Evolutionary conservation across 2,888 invertebrate genomes (phyloP).

Genomic region (Dastarcus helophoroides): DNA sequence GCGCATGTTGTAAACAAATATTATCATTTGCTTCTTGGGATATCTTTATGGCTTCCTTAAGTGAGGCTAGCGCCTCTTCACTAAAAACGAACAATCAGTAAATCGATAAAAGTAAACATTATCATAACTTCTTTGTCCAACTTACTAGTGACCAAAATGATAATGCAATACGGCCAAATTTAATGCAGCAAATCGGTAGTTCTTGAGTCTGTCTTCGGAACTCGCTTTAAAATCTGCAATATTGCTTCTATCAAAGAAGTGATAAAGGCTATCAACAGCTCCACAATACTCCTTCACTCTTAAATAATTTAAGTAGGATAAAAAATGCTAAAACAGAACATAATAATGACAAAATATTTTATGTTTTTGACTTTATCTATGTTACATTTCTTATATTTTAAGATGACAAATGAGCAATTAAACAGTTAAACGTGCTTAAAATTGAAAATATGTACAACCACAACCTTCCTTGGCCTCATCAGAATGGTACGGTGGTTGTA

Average conservation of each 20-base stretch:
- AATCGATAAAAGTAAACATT: not conserved
- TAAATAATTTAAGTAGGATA: constrained; percentile 82
- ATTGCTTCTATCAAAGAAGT: constrained; percentile 65
- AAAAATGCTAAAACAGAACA: constrained; percentile 66
- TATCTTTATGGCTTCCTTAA: constrained; percentile 78
- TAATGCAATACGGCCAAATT: constrained; percentile 82
- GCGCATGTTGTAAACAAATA: constrained; percentile 72
- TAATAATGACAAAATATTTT: too few relatives aligned
- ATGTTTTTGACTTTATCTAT: too few relatives aligned
- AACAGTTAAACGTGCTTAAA: too few relatives aligned
- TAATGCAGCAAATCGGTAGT: constrained; percentile 79
- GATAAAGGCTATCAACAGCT: constrained; percentile 66
- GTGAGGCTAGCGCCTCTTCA: constrained; percentile 63
- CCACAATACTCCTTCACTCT: constrained; percentile 80
- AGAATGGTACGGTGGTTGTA: too few relatives aligned
- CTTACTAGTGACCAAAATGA: constrained; percentile 70
- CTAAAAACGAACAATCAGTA: constrained; percentile 40
- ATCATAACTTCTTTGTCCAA: constrained; percentile 6
- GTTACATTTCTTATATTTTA: too few relatives aligned
- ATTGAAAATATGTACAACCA: too few relatives aligned
- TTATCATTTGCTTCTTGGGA: constrained; percentile 83
- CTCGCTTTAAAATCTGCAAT: constrained; percentile 38
- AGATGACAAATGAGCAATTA: too few relatives aligned
- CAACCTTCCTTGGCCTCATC: too few relatives aligned
- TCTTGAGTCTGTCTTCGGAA: constrained; percentile 46